Evolutionary conservation across 2,888 invertebrate genomes (phyloP), one percentile per base, ranked within the genome.

Genomic region (Mactromeris polynyma): DNA sequence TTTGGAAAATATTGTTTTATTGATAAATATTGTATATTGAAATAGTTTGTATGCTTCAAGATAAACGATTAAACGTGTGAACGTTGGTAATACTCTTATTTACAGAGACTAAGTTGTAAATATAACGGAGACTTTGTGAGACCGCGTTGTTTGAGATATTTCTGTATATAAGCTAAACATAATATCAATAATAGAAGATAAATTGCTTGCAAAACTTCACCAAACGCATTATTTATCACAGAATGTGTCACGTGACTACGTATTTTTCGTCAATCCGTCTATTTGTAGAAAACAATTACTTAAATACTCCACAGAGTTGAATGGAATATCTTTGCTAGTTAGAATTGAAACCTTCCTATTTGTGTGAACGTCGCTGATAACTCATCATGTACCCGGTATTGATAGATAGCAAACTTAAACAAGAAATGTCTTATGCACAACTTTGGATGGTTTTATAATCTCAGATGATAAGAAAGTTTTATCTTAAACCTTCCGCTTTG

Each of bases 1-100:
- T n/a, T 19, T 73, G 7, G 31, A 40, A 31, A 81, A 36, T 42
- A 42, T 73, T 86, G 64, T 86, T 86, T 81, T 46, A 19, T 7
- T 21, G 33, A 36, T 73, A 73, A 36, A 73, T 33, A 73, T 11
- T 36, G 73, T 73, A 36, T 73, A 73, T 73, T 73, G 73, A 2
- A 36, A 33, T 36, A 19, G 33, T 36, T 36, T 73, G 14, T 19
- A 73, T 4, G 4, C 9, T 2, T 9, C n/a, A n/a, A 2, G n/a
- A 7, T 26, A n/a, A n/a, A 26, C 26, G 26, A 6, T 64, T n/a
- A 9, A 26, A 26, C 6, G 58, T 64, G 58, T 64, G n/a, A 64
- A 26, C n/a, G 26, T n/a, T 26, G 3, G 26, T 26, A n/a, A 64
- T 64, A 64, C 9, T 26, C 0, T 6, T 64, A 26, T 64, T 64